Percentiles rank a stretch among this genome's conserved stretches.
phyloP scores from a whole-genome alignment of 1,140 invertebrate species.

The Homalodisca vitripennis region DNA sequence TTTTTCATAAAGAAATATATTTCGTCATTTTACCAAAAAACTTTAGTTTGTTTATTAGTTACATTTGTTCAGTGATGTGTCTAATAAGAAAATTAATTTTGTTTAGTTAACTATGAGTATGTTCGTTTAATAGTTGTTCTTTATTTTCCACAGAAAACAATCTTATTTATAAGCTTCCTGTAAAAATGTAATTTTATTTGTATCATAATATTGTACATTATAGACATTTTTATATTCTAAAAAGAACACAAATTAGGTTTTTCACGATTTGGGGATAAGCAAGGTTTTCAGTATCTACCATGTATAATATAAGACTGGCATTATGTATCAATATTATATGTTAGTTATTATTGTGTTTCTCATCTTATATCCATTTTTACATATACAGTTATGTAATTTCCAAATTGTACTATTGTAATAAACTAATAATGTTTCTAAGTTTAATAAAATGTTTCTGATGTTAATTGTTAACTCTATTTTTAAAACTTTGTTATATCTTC shows the following conservation, averaged over 20 bases:
- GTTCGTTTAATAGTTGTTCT: background rate
- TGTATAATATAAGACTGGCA: conserved; percentile 17
- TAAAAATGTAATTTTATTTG: conserved; percentile 25
- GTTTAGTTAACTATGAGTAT: background rate
- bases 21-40: conserved; percentile 23
- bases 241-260: background rate
- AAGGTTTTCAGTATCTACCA: conserved; percentile 1
- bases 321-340: conserved; percentile 5
- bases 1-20: conserved; percentile 25
- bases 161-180: background rate
- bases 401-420: conserved; percentile 12
- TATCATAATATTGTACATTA: conserved; percentile 15
- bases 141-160: background rate
- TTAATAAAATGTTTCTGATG: conserved; percentile 16
- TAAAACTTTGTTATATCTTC: conserved; percentile 13
- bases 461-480: conserved; percentile 17
- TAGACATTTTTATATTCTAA: no score
- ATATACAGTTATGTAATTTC: conserved; percentile 6
- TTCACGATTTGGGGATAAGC: background rate
- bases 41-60: background rate
- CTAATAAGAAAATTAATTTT: background rate
- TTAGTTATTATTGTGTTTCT: conserved; percentile 10
- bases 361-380: conserved; percentile 9
- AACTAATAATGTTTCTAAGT: conserved; percentile 16
- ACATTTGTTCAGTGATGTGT: background rate